A percentile compares a stretch with the other conserved stretches of the same genome.
phyloP scores from a whole-genome alignment of 2,888 invertebrate species.

The Agriopis leucophaearia region DNA sequence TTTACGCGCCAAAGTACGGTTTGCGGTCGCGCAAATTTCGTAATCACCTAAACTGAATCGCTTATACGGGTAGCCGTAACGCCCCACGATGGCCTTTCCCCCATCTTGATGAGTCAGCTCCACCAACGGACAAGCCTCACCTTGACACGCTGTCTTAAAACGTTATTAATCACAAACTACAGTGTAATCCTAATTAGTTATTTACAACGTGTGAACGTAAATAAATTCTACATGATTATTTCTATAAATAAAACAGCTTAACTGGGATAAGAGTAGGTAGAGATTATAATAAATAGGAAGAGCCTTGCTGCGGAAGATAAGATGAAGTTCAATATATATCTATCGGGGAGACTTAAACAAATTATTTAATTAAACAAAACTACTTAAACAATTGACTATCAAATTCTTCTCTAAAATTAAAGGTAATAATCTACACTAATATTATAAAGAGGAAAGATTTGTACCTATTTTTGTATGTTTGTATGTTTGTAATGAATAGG shows the following conservation, averaged over 20 bases:
- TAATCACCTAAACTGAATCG: too few species aligned
- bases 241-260: conserved; percentile 21
- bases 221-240: conserved; percentile 19
- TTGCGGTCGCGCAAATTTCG: too few species aligned
- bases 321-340: neutral
- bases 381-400: neutral
- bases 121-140: conserved; percentile 9
- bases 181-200: conserved; percentile 19
- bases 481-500: too few species aligned
- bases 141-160: conserved; percentile 22
- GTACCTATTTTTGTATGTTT: too few species aligned
- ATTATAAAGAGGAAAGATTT: too few species aligned
- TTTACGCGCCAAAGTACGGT: too few species aligned
- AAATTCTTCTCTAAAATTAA: neutral
- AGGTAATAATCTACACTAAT: too few species aligned
- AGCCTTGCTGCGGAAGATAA: conserved; percentile 19
- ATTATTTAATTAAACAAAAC: neutral
- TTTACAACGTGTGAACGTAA: conserved; percentile 20
- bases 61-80: too few species aligned
- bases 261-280: conserved; percentile 8
- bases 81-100: neutral
- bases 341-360: neutral
- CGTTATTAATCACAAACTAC: conserved; percentile 14
- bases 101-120: conserved; percentile 23
- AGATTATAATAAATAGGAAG: conserved; percentile 17